Base-by-base conservation (phyloP, 2,888 invertebrate genomes). In the Chrysomela aeneicollis region DNA sequence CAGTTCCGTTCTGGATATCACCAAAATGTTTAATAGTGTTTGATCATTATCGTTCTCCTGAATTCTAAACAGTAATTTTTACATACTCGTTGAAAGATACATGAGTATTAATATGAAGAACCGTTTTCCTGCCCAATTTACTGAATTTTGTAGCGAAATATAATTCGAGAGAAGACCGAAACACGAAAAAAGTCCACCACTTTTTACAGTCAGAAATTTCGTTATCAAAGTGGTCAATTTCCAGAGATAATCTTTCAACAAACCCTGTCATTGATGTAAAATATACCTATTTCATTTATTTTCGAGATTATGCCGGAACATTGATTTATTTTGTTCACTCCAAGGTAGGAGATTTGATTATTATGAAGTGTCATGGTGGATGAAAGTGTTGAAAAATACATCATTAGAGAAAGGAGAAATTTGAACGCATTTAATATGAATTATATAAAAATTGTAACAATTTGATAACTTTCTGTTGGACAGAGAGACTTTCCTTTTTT, bases 11-110 rank as follows among this genome's bases (percentile, higher is more conserved):
- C 42, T 15, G 42, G 15, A 42, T 42, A 42, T 42, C 12, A 42
- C 42, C 42, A 6, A 42, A 42, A 42, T 42, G 42, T 42, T 42
- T 42, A 42, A 42, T 42, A 42, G 42, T 15, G n/a, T 42, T 42
- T 42, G n/a, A 42, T 42, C 42, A 6, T 15, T 42, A 42, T 42
- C 42, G 15, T 2, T n/a, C 8, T n/a, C 4, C 15, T n/a, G 42
- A 8, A 42, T 42, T 15, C 2, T 42, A 42, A 42, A 15, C 15
- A 42, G n/a, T 2, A 42, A 12, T 10, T 35, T 35, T 35, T 10
- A 6, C 35, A 35, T 6, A 35, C 42, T 42, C n/a, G 42, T 42
- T 42, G 42, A 42, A 42, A 42, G 42, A 42, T 15, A 42, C 42
- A 42, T 42, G 42, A 42, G n/a, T 15, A 4, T 42, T 42, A n/a